Base-by-base conservation (phyloP, 2,797 vertebrate genomes). In the Helostoma temminkii region DNA sequence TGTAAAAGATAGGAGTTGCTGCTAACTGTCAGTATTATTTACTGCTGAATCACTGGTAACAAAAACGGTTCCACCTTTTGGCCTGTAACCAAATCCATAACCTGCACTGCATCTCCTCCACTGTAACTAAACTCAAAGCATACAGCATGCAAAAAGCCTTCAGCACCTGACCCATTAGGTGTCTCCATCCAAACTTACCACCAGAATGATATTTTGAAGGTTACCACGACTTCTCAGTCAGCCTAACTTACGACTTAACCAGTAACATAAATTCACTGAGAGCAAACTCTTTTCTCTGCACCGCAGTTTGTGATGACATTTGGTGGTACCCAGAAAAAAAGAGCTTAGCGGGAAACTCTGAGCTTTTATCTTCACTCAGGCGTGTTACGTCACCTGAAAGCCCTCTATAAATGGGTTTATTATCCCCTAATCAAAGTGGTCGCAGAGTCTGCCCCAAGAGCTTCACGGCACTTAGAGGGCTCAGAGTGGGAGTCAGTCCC, bases 371-470 rank as follows among this genome's bases (percentile, higher is more conserved):
- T 82, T 68, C 64, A 59, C 78, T 71, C 24, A 1, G 54, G 37
- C 25, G 32, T 66, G 76, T 81, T 78, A 87, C 71, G 70, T 87
- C 85, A 89, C 85, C 85, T 86, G 70, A 81, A 85, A 88, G 74
- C 78, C 70, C 64, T 58, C 76, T 62, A 73, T 79, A 83, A 90
- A 88, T 86, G 77, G 81, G 52, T 88, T 90, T 92, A 90, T 90
- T 89, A 92, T 89, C 88, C 84, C 80, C 55, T 87, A 84, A 91
- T 89, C 89, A 89, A 81, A 82, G 69, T 72, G 85, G 85, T 85
- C 89, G 83, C 85, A 81, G 88, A 88, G 80, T 74, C 85, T 84
- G 77, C 69, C 74, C 74, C 65, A 26, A 61, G 47, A 77, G 74
- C 79, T 79, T 53, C 55, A 56, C 16, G 39, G 74, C 70, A 56